Evolutionary conservation across 2,113 vertebrate genomes (phyloP).

Genomic region (Callionymus lyra): DNA sequence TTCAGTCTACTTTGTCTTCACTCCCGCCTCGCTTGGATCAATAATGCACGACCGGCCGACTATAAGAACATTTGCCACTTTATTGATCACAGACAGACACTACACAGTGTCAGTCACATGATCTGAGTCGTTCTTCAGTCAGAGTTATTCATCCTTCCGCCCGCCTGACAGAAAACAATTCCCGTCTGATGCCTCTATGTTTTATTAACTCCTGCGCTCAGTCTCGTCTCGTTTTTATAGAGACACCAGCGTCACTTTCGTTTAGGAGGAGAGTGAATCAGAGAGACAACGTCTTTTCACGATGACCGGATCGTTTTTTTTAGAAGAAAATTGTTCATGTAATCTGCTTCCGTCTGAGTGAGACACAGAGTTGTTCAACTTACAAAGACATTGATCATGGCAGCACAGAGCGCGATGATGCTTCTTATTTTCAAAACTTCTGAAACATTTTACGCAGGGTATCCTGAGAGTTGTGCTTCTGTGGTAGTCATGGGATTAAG

Average conservation of each 20-base stretch:
- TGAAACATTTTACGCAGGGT: too few species aligned
- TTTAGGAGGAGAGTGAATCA: background rate
- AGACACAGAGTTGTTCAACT: too few species aligned
- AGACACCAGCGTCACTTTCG: background rate
- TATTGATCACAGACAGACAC: slow-evolving; percentile 68
- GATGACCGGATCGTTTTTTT: too few species aligned
- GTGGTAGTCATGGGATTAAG: too few species aligned
- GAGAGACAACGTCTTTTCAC: background rate
- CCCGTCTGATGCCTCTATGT: slow-evolving; percentile 35
- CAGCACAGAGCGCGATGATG: too few species aligned
- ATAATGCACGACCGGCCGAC: slow-evolving; percentile 64
- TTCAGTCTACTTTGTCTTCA: slow-evolving; percentile 32
- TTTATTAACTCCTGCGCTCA: slow-evolving; percentile 55
- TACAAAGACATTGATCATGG: too few species aligned
- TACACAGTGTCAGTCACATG: slow-evolving; percentile 67
- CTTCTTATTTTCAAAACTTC: too few species aligned
- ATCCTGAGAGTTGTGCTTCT: too few species aligned
- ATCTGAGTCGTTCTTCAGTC: slow-evolving; percentile 58
- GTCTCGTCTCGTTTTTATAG: slow-evolving; percentile 10
- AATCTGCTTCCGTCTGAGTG: too few species aligned
- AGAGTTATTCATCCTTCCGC: slow-evolving; percentile 54
- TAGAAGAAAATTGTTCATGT: too few species aligned
- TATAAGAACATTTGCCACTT: slow-evolving; percentile 58
- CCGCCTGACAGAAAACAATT: slow-evolving; percentile 43
- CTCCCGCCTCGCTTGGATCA: slow-evolving; percentile 47